Percentiles rank a stretch among this genome's conserved stretches.
These are phyloP conservation scores for Gallinago nigripennis DNA, from an alignment of 2,797 vertebrate genomes.

Conservation along the genomic window DNA sequence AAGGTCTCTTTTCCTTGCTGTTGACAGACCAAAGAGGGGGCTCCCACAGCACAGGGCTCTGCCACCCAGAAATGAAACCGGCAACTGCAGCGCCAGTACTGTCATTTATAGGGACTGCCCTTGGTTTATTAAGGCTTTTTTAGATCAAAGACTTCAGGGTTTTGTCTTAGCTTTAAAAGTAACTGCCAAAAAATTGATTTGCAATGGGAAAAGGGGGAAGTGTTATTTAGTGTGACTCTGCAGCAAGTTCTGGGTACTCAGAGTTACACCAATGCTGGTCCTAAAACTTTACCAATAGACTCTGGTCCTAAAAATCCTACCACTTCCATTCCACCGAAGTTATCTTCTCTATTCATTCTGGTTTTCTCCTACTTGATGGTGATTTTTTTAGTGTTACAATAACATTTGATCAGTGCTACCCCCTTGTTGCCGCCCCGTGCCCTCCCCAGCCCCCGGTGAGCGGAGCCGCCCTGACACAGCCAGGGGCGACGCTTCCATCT, in stretches of 20 bases:
- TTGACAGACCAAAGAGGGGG: neutral
- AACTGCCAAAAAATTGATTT: neutral
- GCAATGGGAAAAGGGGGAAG: neutral
- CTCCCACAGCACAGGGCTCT: neutral
- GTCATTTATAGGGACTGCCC: neutral
- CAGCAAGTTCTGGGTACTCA: neutral
- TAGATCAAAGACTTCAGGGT: neutral
- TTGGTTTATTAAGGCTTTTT: neutral
- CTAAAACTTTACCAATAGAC: neutral
- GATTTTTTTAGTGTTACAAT: neutral
- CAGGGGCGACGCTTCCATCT: rapidly evolving
- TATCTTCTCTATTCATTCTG: neutral
- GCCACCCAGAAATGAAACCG: neutral
- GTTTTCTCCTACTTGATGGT: neutral
- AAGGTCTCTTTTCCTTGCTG: neutral
- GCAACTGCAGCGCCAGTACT: rapidly evolving
- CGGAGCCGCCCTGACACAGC: neutral
- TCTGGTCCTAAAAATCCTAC: neutral
- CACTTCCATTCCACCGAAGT: neutral
- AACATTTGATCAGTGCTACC: neutral
- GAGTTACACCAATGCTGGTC: neutral
- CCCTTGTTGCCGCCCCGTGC: neutral
- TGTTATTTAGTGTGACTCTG: neutral
- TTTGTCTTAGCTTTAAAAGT: neutral
- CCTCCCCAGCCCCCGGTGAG: rapidly evolving